A percentile compares a stretch with the other conserved stretches of the same genome.
These are phyloP conservation scores for Gymnobelideus leadbeateri DNA, from an alignment of 2,113 vertebrate genomes.

Conservation along the genomic window DNA sequence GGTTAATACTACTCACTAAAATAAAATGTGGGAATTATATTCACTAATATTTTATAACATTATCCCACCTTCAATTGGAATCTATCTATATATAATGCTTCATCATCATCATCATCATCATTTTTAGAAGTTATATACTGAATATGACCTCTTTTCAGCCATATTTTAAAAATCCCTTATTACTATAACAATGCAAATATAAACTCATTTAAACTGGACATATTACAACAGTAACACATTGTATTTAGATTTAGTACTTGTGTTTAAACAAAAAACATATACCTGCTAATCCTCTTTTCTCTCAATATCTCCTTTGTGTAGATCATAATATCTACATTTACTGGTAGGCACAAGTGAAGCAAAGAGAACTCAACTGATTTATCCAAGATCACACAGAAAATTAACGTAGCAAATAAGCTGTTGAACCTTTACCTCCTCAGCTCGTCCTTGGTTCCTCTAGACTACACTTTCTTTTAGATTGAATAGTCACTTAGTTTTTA, in stretches of 20 bases:
- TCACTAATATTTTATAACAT: conserved; percentile 26
- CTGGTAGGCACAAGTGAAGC: not conserved
- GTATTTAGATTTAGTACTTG: not conserved
- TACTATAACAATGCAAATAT: not conserved
- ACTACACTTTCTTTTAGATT: not conserved
- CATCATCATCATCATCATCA: conserved; percentile 36
- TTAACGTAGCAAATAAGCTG: not conserved
- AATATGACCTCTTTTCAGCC: conserved; percentile 16
- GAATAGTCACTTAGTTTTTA: not conserved
- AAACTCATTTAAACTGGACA: not conserved
- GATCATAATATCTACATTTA: not conserved
- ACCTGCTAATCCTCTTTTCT: not conserved
- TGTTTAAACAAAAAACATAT: not conserved
- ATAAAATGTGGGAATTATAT: conserved; percentile 49
- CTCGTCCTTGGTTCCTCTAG: not conserved
- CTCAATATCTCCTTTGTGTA: not conserved
- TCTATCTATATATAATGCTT: conserved; percentile 34
- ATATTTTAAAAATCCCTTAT: conserved; percentile 37
- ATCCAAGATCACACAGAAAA: not conserved
- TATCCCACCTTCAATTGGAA: conserved; percentile 49
- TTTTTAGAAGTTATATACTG: conserved; percentile 43
- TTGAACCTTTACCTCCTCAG: not conserved
- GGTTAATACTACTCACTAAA: conserved; percentile 8
- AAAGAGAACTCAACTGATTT: not conserved
- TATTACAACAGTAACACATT: not conserved